Evolutionary conservation across 2,113 vertebrate genomes (phyloP).

Genomic region (Nesoenas mayeri): DNA sequence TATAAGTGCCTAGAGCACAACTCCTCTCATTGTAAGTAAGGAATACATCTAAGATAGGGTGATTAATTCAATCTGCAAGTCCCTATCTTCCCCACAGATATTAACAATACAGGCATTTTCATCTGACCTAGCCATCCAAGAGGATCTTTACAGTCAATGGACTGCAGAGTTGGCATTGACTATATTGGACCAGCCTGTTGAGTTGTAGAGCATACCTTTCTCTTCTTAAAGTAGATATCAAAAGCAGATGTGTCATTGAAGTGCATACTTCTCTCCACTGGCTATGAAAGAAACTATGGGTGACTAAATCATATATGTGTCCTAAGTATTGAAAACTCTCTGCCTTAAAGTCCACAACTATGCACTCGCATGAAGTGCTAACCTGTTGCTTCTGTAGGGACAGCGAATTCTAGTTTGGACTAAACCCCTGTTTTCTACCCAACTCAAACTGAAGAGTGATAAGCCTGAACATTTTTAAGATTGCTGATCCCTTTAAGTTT

Average conservation of each 20-base stretch:
- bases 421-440: background rate
- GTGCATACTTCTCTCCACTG: background rate
- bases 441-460: background rate
- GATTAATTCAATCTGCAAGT: background rate
- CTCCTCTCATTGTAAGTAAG: background rate
- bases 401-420: background rate
- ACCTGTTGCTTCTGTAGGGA: background rate
- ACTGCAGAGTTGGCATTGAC: background rate
- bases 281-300: background rate
- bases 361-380: background rate
- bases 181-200: background rate
- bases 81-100: background rate
- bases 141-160: background rate
- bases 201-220: background rate
- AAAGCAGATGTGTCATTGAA: background rate
- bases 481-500: background rate
- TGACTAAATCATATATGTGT: background rate
- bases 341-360: background rate
- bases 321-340: background rate
- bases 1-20: background rate
- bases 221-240: background rate
- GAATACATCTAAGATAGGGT: background rate
- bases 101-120: background rate
- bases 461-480: background rate
- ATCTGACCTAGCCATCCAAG: background rate